Percentiles rank a stretch among this genome's conserved stretches.
Conservation (phyloP, 2,888 invertebrate species). For the Salticus scenicus region DNA sequence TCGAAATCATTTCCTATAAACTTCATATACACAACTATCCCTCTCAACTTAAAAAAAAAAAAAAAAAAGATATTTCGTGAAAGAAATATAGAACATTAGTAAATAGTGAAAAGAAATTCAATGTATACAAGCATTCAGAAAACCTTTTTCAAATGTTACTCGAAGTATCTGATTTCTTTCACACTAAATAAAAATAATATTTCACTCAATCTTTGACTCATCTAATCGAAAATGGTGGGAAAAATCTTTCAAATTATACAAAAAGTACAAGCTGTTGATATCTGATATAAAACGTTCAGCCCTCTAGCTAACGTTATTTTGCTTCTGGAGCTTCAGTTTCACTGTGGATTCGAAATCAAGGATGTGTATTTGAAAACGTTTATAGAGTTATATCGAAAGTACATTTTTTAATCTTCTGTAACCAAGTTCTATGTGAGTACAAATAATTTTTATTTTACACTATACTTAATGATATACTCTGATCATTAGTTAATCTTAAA, state of each 20-base stretch:
- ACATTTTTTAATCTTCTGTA: not conserved
- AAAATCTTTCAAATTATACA: not conserved
- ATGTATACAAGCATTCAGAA: too few species aligned
- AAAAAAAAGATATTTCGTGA: too few species aligned
- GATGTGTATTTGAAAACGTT: not conserved
- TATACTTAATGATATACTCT: not conserved
- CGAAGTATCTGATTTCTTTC: not conserved
- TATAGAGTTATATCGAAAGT: not conserved
- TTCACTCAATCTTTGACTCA: not conserved
- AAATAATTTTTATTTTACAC: not conserved
- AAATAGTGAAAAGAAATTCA: too few species aligned
- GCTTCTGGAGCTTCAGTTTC: not conserved
- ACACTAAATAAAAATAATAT: not conserved
- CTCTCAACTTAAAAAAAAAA: too few species aligned
- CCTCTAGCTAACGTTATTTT: not conserved
- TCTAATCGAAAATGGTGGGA: not conserved
- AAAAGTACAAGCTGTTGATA: slow-evolving; percentile 6
- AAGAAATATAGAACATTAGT: too few species aligned
- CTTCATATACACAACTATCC: too few species aligned
- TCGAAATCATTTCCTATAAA: too few species aligned
- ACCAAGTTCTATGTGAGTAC: not conserved
- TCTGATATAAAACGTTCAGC: not conserved
- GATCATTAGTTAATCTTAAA: too few species aligned
- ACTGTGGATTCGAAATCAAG: not conserved
- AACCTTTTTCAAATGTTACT: too few species aligned